Percentiles rank a stretch among this genome's conserved stretches.
Conservation (phyloP, 2,888 invertebrate genomes). For the Pterostichus niger region DNA sequence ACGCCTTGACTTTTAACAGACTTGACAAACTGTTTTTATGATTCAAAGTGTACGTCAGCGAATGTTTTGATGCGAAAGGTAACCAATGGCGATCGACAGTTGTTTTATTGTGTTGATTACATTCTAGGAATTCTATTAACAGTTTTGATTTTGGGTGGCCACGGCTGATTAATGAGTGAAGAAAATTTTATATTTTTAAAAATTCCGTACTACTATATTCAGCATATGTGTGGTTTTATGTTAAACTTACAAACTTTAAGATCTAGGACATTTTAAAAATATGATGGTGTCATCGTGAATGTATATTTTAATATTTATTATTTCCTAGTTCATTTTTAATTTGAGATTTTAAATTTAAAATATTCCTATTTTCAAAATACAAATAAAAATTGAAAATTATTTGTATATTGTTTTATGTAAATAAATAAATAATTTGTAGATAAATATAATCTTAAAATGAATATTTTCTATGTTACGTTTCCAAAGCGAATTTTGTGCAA, state of each 20-base stretch:
- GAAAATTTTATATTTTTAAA: conserved; percentile 16
- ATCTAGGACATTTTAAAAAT: too few species aligned
- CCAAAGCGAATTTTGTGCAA: too few species aligned
- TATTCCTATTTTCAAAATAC: too few species aligned
- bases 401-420: too few species aligned
- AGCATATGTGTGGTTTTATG: conserved; percentile 10
- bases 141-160: conserved; percentile 29
- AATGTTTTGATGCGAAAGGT: conserved; percentile 10
- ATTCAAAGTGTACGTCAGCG: background rate
- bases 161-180: conserved; percentile 15
- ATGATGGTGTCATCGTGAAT: too few species aligned
- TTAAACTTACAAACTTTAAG: background rate
- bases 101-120: conserved; percentile 26
- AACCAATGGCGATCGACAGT: background rate
- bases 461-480: too few species aligned
- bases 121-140: conserved; percentile 25
- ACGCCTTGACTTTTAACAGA: background rate
- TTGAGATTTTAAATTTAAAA: too few species aligned
- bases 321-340: too few species aligned
- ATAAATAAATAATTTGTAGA: too few species aligned
- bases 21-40: conserved; percentile 19
- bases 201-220: conserved; percentile 33
- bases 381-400: too few species aligned
- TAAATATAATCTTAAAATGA: too few species aligned
- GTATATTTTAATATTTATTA: too few species aligned